Conservation (phyloP, 2,888 invertebrate genomes). For the Eurois occulta region DNA sequence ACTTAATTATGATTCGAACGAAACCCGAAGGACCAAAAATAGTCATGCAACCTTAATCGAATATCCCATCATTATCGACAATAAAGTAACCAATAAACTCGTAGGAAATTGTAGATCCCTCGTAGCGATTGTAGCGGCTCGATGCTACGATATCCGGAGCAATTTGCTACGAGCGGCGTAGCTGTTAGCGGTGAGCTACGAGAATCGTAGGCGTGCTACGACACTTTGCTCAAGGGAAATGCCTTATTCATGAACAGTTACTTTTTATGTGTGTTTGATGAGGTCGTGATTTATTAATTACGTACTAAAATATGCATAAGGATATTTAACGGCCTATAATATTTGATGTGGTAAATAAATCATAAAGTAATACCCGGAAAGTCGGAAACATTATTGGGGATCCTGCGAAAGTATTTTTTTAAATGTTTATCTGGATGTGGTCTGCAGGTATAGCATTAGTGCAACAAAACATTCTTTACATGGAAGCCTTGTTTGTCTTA, state of each 20-base stretch:
- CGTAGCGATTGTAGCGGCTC: constrained; percentile 54
- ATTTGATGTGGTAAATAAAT: background rate
- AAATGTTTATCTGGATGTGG: background rate
- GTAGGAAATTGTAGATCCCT: constrained; percentile 54
- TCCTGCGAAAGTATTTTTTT: background rate
- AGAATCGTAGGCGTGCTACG: constrained; percentile 37
- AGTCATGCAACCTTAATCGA: background rate
- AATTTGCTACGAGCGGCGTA: constrained; percentile 63
- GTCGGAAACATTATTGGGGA: background rate
- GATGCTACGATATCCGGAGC: constrained; percentile 56
- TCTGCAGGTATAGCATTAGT: background rate
- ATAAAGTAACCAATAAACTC: constrained; percentile 4
- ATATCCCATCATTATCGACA: background rate
- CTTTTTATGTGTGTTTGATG: background rate
- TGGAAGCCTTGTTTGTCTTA: background rate
- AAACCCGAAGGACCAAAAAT: background rate
- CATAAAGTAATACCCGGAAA: background rate
- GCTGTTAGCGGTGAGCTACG: constrained; percentile 53
- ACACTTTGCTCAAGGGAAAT: constrained; percentile 16
- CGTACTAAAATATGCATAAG: constrained; percentile 1
- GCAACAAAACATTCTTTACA: background rate
- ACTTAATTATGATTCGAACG: background rate
- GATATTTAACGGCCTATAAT: background rate
- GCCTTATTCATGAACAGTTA: background rate
- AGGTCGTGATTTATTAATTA: constrained; percentile 12